phyloP scores from a whole-genome alignment of 2,113 vertebrate genomes.

The Epinephelus fuscoguttatus region DNA sequence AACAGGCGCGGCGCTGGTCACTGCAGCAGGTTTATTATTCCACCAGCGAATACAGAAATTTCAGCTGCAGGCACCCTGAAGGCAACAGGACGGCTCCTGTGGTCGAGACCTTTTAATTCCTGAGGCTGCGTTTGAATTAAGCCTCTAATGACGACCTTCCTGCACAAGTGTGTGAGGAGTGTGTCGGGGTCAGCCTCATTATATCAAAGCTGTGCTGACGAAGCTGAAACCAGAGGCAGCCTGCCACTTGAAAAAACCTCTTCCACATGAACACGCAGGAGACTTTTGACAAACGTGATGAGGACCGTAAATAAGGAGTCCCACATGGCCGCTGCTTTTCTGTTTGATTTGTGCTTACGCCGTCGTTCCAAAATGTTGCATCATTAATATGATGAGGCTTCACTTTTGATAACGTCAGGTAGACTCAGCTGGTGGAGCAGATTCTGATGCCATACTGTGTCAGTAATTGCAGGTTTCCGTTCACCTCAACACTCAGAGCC shows the following conservation, averaged over 20 bases:
- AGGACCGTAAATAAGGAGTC: slow-evolving; percentile 58
- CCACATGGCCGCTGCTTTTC: slow-evolving; percentile 16
- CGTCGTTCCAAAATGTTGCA: slow-evolving; percentile 48
- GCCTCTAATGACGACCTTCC: slow-evolving; percentile 8
- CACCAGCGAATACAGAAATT: not conserved
- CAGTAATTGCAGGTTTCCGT: slow-evolving; percentile 35
- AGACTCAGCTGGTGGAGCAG: not conserved
- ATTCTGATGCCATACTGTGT: slow-evolving; percentile 46
- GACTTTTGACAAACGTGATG: slow-evolving; percentile 58
- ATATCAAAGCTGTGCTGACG: slow-evolving; percentile 53
- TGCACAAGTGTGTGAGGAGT: not conserved
- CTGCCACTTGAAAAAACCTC: slow-evolving; percentile 30
- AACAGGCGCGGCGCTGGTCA: not conserved
- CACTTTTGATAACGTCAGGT: slow-evolving; percentile 34
- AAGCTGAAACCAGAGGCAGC: slow-evolving; percentile 4
- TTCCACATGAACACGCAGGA: slow-evolving; percentile 13
- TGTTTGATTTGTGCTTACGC: slow-evolving; percentile 46
- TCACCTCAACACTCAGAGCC: slow-evolving; percentile 7
- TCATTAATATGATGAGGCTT: slow-evolving; percentile 60
- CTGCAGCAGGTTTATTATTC: not conserved
- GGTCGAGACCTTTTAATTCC: not conserved
- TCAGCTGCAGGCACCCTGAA: not conserved
- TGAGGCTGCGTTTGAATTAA: not conserved
- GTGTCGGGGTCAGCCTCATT: slow-evolving; percentile 50
- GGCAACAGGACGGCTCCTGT: not conserved